phyloP scores from a whole-genome alignment of 30 jellyfish, hydroid and myxozoan genomes.

The Hydractinia symbiolongicarpus region DNA sequence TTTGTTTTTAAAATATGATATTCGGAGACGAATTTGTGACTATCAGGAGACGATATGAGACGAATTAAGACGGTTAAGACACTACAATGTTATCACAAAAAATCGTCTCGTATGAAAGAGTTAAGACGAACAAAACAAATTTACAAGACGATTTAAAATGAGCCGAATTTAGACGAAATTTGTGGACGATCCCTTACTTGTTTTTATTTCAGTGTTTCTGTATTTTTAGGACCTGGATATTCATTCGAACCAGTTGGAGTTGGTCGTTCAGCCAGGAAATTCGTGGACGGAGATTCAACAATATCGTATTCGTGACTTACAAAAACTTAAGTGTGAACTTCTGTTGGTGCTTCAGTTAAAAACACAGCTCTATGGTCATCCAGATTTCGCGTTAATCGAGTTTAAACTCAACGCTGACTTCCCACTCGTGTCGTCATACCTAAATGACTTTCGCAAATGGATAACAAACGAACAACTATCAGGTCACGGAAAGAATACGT shows the following conservation, averaged over 20 bases:
- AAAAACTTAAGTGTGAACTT: neutral
- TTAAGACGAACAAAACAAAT: too few species aligned
- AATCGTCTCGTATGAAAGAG: too few species aligned
- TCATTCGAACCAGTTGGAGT: neutral
- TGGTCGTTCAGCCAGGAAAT: neutral
- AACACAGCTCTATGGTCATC: neutral
- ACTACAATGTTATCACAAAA: too few species aligned
- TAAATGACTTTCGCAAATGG: constrained; percentile 18
- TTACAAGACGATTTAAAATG: too few species aligned
- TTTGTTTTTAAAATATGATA: too few species aligned
- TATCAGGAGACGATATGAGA: too few species aligned
- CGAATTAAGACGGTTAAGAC: too few species aligned
- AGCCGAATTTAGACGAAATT: too few species aligned
- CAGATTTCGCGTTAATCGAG: neutral
- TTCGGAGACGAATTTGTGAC: too few species aligned
- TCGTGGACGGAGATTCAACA: constrained; percentile 17
- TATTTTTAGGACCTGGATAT: constrained; percentile 9
- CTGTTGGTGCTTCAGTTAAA: constrained; percentile 24
- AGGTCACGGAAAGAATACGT: constrained; percentile 29
- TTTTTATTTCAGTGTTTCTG: neutral
- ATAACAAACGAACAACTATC: neutral
- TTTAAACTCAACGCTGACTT: constrained; percentile 26
- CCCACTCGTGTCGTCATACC: constrained; percentile 22
- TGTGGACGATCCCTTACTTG: too few species aligned
- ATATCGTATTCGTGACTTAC: constrained; percentile 17